Conservation (phyloP, 2,797 vertebrate genomes). For the Spheniscus humboldti region DNA sequence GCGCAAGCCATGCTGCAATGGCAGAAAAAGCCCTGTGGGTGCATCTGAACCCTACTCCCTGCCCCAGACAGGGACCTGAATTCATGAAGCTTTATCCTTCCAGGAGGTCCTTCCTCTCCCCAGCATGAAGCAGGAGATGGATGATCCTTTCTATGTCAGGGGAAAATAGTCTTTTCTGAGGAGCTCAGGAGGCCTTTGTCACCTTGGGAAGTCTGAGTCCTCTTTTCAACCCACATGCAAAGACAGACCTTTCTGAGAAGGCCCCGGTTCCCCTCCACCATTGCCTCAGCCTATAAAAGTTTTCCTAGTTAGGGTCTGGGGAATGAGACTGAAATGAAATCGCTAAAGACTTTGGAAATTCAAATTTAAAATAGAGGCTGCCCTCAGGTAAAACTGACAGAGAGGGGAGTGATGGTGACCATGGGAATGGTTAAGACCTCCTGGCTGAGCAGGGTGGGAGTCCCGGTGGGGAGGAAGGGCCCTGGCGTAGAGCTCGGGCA, state of each 20-base stretch:
- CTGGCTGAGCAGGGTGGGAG: background rate
- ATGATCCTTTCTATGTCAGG: background rate
- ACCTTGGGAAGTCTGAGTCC: background rate
- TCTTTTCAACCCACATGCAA: background rate
- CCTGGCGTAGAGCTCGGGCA: background rate
- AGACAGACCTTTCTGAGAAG: background rate
- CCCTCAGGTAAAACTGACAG: background rate
- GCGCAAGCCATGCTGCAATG: fast-evolving
- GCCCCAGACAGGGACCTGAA: background rate
- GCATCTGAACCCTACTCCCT: background rate
- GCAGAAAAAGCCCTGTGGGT: background rate
- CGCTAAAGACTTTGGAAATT: background rate
- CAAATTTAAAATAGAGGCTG: background rate
- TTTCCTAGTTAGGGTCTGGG: background rate
- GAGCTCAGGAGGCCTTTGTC: background rate
- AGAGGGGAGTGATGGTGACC: background rate
- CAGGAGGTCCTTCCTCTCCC: background rate
- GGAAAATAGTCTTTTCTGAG: background rate
- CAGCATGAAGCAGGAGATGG: background rate
- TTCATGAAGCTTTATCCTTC: background rate
- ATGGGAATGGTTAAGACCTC: background rate
- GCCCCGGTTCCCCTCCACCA: background rate
- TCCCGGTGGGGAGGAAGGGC: background rate
- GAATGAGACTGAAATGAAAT: background rate
- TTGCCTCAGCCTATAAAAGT: background rate